A percentile compares a stretch with the other conserved stretches of the same genome.
Conservation (phyloP, 2,797 vertebrate genomes). For the Cyprinodon diabolis region DNA sequence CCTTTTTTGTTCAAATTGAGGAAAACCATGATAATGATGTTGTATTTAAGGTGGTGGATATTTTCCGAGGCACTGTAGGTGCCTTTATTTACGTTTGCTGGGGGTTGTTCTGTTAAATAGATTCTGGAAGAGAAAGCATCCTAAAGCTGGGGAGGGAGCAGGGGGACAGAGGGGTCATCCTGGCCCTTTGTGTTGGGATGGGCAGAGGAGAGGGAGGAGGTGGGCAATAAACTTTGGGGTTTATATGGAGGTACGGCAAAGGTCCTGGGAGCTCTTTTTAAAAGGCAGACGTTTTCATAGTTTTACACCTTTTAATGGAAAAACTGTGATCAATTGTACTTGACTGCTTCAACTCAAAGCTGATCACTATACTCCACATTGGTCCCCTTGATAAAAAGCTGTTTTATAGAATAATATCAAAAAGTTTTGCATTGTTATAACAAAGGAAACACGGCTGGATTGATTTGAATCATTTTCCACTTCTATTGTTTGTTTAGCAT, state of each 20-base stretch:
- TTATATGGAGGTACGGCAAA: conserved; percentile 72
- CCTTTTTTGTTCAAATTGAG: background rate
- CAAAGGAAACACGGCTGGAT: conserved; percentile 7
- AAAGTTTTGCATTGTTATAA: conserved; percentile 13
- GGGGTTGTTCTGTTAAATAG: conserved; percentile 64
- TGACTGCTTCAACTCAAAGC: background rate
- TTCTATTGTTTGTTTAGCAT: conserved; percentile 1
- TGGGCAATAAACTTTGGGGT: conserved; percentile 72
- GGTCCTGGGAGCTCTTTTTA: conserved; percentile 69
- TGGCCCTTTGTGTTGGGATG: conserved; percentile 69
- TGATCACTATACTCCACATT: background rate
- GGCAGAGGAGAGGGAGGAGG: conserved; percentile 60
- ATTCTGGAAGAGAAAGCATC: conserved; percentile 77
- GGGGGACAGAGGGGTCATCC: conserved; percentile 76
- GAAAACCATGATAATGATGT: background rate
- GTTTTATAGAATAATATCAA: conserved; percentile 1
- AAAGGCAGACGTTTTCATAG: background rate
- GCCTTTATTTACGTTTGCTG: conserved; percentile 45
- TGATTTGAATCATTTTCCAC: conserved; percentile 8
- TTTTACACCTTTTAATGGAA: background rate
- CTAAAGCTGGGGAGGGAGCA: conserved; percentile 72
- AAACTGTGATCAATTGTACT: background rate
- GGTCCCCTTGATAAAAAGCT: background rate
- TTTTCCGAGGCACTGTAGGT: background rate
- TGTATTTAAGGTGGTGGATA: background rate